Evolutionary conservation across 2,113 vertebrate species (phyloP), one percentile per base, ranked within the genome.

Genomic region (Pao palembangensis): DNA sequence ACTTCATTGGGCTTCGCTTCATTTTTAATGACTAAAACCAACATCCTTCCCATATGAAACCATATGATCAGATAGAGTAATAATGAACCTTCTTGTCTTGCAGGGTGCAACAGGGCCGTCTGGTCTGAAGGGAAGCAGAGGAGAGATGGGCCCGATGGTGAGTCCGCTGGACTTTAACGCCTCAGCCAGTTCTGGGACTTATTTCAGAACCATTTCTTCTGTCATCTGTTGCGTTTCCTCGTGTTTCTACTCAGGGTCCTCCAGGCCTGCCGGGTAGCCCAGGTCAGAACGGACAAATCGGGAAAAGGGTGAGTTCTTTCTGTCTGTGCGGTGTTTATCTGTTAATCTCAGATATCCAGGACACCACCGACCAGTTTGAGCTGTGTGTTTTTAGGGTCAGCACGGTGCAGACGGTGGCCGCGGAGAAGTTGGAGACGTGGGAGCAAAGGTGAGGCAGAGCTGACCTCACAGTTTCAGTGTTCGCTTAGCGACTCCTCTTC

Each of bases 341-440:
- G 28, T 31, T 31, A 7, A 31, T 5, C 28, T 31, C 28, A 8
- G 28, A 31, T 31, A 38, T 38, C 10, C 8, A 38, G 6, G 2
- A 38, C 34, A 38, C 11, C 34, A 48, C 15, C 21, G 44, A 5
- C 54, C 10, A 56, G 48, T 61, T 18, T 64, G 13, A 73, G 61
- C 41, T 74, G 50, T 50, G 17, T 69, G 42, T 79, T 46, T 21
- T 51, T 67, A 98, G 97, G 97, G 97, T 16, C 93, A 93, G 43
- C 88, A 89, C 2, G 97, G 97, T 48, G 86, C 93, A 0, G 96
- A 98, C 0, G 97, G 97, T 0, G 92, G 92, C 8, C 85, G 97
- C 63, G 96, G 97, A 1, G 94, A 93, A 79, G 94, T 95, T 0
- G 97, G 96, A 63, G 93, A 96, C 67, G 87, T 94, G 0, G 97